Evolutionary conservation across 2,888 invertebrate genomes (phyloP).

Genomic region (Bhutanitis thaidina): DNA sequence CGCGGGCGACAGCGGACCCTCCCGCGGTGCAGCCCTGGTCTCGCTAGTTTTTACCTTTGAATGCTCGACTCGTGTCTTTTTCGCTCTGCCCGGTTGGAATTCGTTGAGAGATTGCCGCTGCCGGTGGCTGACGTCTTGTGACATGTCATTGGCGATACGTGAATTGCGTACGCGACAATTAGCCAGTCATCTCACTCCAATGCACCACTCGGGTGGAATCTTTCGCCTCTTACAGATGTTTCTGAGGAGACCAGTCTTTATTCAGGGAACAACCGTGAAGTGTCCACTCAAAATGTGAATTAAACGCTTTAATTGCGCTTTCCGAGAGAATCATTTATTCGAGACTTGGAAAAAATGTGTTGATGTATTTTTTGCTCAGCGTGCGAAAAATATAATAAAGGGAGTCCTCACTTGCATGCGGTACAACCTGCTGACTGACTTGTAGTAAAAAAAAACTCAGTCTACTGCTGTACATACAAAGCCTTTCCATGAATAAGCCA

Average conservation of each 20-base stretch:
- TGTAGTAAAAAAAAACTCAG: too few species aligned
- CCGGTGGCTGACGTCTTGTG: conserved; percentile 78
- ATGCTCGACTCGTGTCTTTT: conserved; percentile 78
- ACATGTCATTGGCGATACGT: conserved; percentile 72
- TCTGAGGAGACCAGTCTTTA: conserved; percentile 53
- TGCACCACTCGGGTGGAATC: conserved; percentile 47
- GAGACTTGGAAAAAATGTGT: conserved; percentile 1
- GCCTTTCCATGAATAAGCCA: too few species aligned
- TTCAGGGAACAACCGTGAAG: conserved; percentile 67
- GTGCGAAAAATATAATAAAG: conserved; percentile 3
- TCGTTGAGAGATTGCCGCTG: conserved; percentile 75
- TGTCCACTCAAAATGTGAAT: conserved; percentile 51
- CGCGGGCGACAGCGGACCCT: conserved; percentile 40
- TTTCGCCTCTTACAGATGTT: conserved; percentile 43
- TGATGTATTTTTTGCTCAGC: conserved; percentile 5
- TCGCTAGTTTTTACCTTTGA: conserved; percentile 66
- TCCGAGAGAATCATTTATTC: conserved; percentile 23
- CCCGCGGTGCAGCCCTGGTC: conserved; percentile 63
- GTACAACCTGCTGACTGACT: neutral
- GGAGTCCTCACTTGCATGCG: neutral
- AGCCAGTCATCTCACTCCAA: conserved; percentile 58
- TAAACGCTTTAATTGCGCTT: conserved; percentile 52
- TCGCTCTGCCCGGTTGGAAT: conserved; percentile 77
- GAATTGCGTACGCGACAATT: conserved; percentile 74
- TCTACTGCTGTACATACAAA: too few species aligned